phyloP scores from a whole-genome alignment of 30 jellyfish, hydroid and myxozoan species.

The Cassiopea andromeda region DNA sequence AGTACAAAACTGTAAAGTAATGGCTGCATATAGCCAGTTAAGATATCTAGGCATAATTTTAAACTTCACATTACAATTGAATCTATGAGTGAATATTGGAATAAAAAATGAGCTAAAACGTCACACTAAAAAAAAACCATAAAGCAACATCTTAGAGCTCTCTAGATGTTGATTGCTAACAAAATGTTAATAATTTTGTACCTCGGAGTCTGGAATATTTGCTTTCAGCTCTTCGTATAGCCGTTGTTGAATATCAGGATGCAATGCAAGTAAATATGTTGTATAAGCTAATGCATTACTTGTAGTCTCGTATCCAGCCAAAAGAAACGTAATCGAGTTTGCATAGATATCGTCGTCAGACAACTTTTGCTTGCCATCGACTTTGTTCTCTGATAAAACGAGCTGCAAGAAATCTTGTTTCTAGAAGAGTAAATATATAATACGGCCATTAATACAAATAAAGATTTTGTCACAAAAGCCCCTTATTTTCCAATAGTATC shows the following conservation, averaged over 20 bases:
- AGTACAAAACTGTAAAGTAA: too few species aligned
- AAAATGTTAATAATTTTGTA: not conserved
- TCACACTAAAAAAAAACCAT: not conserved
- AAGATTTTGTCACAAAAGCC: too few species aligned
- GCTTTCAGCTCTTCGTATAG: constrained; percentile 44
- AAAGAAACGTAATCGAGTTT: constrained; percentile 28
- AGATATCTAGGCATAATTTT: not conserved
- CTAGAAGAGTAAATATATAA: not conserved
- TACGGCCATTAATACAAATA: too few species aligned
- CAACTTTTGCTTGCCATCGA: constrained; percentile 54
- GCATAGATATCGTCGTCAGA: constrained; percentile 61
- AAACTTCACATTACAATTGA: not conserved
- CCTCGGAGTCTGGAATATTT: constrained; percentile 19
- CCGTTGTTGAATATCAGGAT: constrained; percentile 63
- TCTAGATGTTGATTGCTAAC: not conserved
- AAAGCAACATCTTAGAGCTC: not conserved
- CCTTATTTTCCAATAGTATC: too few species aligned
- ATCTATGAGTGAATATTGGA: not conserved
- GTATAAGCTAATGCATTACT: constrained; percentile 57
- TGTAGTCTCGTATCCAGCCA: constrained; percentile 70
- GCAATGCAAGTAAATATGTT: constrained; percentile 54
- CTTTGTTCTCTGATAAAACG: constrained; percentile 33
- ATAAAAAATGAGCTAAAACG: too few species aligned
- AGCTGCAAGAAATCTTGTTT: constrained; percentile 60
- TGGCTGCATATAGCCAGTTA: not conserved